Conservation (phyloP, 2,888 invertebrate genomes). For the Iselma pallidipennis region DNA sequence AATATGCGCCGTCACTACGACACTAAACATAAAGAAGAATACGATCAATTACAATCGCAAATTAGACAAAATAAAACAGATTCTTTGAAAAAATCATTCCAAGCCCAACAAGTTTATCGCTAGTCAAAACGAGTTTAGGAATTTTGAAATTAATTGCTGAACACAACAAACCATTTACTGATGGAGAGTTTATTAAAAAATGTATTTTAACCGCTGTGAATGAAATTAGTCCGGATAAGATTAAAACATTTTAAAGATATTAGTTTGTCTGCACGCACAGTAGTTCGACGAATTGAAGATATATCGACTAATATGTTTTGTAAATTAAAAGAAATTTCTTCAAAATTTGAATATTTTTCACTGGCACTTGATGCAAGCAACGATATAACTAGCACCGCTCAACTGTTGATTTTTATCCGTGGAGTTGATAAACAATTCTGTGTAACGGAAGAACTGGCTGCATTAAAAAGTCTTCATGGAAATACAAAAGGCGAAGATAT, state of each 20-base stretch:
- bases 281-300: constrained; percentile 8
- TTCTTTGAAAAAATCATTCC: too few relatives aligned
- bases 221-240: constrained; percentile 17
- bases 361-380: constrained; percentile 33
- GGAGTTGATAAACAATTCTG: constrained; percentile 19
- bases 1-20: too few relatives aligned
- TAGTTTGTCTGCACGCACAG: constrained; percentile 19
- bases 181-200: constrained; percentile 25
- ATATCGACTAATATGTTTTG: constrained; percentile 17
- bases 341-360: constrained; percentile 21
- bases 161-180: constrained; percentile 22
- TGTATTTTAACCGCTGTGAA: constrained; percentile 15
- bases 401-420: constrained; percentile 17
- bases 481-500: constrained; percentile 21
- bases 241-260: constrained; percentile 17
- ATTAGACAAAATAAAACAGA: too few relatives aligned
- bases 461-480: constrained; percentile 14
- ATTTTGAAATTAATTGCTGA: constrained; percentile 11
- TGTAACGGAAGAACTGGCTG: constrained; percentile 17
- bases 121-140: too few relatives aligned
- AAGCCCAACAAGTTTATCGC: too few relatives aligned
- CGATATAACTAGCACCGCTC: constrained; percentile 15
- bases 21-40: too few relatives aligned
- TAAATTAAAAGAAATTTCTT: constrained; percentile 14
- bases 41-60: too few relatives aligned